These are phyloP conservation scores for Phrynosoma platyrhinos DNA, from an alignment of 2,113 vertebrate species.

Conservation along the genomic window DNA sequence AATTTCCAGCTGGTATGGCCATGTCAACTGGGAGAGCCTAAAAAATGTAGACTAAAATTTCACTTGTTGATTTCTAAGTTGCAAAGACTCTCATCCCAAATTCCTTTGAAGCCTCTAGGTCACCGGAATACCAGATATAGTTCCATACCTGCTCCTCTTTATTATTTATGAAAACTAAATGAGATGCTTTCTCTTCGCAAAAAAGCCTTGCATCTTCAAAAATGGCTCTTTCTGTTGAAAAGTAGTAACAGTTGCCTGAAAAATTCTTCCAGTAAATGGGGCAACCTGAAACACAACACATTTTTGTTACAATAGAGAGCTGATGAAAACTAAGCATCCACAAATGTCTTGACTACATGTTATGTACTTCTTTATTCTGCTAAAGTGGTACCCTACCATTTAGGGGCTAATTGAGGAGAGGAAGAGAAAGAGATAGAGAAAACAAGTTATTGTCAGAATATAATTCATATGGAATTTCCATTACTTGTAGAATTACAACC, in stretches of 20 bases:
- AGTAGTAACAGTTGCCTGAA: conserved; percentile 90
- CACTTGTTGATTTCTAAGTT: conserved; percentile 14
- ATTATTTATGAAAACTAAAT: conserved; percentile 86
- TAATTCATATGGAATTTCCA: background rate
- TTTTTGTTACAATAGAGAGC: background rate
- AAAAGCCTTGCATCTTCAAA: conserved; percentile 86
- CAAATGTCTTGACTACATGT: background rate
- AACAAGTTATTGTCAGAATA: background rate
- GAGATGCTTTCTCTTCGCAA: conserved; percentile 83
- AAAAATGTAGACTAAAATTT: too few relatives aligned
- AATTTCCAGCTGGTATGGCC: background rate
- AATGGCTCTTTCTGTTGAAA: conserved; percentile 84
- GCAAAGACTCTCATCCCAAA: conserved; percentile 38
- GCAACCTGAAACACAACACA: conserved; percentile 80
- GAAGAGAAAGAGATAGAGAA: background rate
- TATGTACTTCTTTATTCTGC: background rate
- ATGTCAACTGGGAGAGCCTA: background rate
- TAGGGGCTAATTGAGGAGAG: background rate
- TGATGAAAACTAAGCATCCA: background rate
- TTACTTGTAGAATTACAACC: background rate
- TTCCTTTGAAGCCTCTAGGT: conserved; percentile 41
- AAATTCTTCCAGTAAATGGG: conserved; percentile 86
- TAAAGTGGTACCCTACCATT: background rate
- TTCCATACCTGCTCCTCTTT: conserved; percentile 89
- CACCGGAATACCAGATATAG: conserved; percentile 27